phyloP scores from a whole-genome alignment of 2,113 vertebrate genomes.

The Thamnophis sirtalis region DNA sequence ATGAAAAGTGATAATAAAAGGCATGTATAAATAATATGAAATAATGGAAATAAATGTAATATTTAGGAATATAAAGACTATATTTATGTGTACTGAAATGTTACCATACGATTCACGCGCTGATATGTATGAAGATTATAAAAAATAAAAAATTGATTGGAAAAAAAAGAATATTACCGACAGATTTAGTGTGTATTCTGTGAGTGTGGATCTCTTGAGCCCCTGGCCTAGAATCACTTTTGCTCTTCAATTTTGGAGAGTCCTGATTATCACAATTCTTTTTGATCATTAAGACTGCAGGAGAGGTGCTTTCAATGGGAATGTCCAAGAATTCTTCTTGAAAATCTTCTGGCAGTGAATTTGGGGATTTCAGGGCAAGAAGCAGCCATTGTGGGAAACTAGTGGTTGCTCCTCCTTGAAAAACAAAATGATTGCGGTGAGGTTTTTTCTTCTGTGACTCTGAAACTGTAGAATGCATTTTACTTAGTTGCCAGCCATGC shows the following conservation, averaged over 20 bases:
- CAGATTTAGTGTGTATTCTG: background rate
- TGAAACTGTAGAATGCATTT: background rate
- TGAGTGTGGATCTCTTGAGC: background rate
- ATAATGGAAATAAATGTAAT: too few relatives aligned
- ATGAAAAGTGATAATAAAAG: too few relatives aligned
- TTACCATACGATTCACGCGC: too few relatives aligned
- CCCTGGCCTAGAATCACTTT: background rate
- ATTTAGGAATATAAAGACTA: too few relatives aligned
- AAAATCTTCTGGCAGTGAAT: background rate
- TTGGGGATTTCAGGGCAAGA: background rate
- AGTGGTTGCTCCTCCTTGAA: background rate
- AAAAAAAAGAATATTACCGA: background rate
- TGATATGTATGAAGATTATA: too few relatives aligned
- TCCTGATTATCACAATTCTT: background rate
- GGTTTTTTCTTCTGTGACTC: background rate
- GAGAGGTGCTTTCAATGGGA: background rate
- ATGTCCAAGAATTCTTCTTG: background rate
- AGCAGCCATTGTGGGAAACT: background rate
- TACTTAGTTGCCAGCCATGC: background rate
- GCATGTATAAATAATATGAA: too few relatives aligned
- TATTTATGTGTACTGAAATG: too few relatives aligned
- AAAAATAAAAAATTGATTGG: too few relatives aligned
- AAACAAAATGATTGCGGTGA: background rate
- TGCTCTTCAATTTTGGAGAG: background rate
- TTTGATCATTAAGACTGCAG: background rate